Evolutionary conservation across 2,888 invertebrate species (phyloP), one percentile per base, ranked within the genome.

Genomic region (Drosophila suboccidentalis): DNA sequence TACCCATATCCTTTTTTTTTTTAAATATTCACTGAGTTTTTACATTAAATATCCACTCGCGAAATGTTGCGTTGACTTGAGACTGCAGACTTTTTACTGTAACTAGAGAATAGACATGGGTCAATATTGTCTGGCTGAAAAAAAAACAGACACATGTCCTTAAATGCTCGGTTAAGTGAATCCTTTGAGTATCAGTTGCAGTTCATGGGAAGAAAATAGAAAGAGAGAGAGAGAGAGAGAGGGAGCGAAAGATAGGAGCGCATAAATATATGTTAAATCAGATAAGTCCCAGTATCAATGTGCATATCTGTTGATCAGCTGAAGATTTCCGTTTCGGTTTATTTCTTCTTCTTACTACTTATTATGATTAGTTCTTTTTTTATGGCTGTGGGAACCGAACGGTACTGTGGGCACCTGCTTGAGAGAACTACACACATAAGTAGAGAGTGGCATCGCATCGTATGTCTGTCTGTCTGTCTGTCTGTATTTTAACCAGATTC

Each of bases 371-470:
- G 22, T 22, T n/a, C n/a, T 2, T 5, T 38, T 13, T 44, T 19
- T 11, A 26, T 11, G 19, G 38, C 60, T 54, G 60, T 61, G 72
- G 67, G 61, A 61, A 54, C 60, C 51, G 51, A 1, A 54, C 60
- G 55, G 55, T 3, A 53, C 13, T 22, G 39, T 47, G 46, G 44
- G 34, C 68, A 72, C 57, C 72, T 72, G 74, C 34, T 53, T 38
- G 53, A 34, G 38, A 13, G 26, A 15, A 46, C 46, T 26, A 36
- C 36, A 46, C 38, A 19, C 50, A 47, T 13, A 41, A 29, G 29
- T 6, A 26, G 26, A 4, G 22, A 22, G 4, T 22, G 4, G 22
- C 22, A 22, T 22, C 11, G 64, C 32, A 19, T 64, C 34, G 38
- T 19, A 3, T 39, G 32, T 43, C 43, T 51, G 34, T 11, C 4